Evolutionary conservation across 2,797 vertebrate species (phyloP).

Genomic region (Hylomyscus alleni): DNA sequence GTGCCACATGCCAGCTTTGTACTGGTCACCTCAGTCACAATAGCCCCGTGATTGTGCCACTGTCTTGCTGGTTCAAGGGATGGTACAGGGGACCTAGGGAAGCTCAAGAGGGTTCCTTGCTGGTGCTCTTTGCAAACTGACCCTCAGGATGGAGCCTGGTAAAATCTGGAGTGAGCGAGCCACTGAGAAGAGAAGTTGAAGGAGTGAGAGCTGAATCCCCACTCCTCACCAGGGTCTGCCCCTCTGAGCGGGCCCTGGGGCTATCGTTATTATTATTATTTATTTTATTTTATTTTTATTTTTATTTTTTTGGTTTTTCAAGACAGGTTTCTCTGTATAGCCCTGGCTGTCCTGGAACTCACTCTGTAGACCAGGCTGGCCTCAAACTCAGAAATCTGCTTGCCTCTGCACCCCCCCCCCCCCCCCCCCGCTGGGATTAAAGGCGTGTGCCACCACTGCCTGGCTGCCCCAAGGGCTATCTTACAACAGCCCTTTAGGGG

Average conservation of each 20-base stretch:
- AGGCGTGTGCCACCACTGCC: no score
- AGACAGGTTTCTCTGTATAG: no score
- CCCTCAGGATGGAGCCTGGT: background rate
- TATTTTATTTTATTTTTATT: no score
- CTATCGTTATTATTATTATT: no score
- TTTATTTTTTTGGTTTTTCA: no score
- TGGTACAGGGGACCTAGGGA: background rate
- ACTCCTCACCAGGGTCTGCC: rapidly evolving
- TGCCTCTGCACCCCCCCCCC: no score
- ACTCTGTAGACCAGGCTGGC: no score
- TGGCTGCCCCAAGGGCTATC: background rate
- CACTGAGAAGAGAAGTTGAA: background rate
- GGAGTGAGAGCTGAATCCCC: background rate
- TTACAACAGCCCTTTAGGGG: background rate
- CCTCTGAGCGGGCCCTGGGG: rapidly evolving
- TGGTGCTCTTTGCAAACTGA: background rate
- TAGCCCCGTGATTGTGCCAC: background rate
- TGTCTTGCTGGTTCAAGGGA: background rate
- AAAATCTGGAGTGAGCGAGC: background rate
- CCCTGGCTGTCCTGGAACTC: no score
- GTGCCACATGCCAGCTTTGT: background rate
- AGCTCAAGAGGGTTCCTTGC: background rate
- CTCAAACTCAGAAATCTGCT: no score
- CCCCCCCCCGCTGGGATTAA: no score
- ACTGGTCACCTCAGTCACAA: background rate